phyloP scores from a whole-genome alignment of 2,888 invertebrate genomes.

The Sinelater perroti region DNA sequence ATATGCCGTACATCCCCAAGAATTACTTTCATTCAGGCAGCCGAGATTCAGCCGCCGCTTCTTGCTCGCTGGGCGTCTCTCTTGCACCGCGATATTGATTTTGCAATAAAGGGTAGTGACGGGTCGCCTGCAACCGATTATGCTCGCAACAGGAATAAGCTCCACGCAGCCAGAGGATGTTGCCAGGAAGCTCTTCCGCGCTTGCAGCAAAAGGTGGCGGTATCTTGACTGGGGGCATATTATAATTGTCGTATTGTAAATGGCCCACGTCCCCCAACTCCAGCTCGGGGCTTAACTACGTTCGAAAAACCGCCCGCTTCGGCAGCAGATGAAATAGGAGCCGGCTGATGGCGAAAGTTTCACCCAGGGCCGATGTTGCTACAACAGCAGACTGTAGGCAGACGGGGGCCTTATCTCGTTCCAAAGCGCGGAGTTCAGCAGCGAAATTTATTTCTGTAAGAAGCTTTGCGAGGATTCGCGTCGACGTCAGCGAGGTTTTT shows the following conservation, averaged over 20 bases:
- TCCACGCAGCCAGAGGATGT: neutral
- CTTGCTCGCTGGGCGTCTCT: neutral
- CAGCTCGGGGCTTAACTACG: too few species aligned
- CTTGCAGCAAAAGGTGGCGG: too few species aligned
- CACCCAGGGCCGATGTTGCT: too few species aligned
- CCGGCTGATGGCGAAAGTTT: too few species aligned
- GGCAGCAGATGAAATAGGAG: too few species aligned
- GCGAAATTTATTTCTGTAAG: slow-evolving; percentile 24
- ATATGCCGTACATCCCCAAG: too few species aligned
- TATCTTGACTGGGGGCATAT: too few species aligned
- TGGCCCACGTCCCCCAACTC: too few species aligned
- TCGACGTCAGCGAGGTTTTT: slow-evolving; percentile 24
- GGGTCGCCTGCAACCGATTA: neutral
- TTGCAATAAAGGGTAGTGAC: slow-evolving; percentile 16
- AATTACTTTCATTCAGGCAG: too few species aligned
- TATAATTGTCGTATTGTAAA: too few species aligned
- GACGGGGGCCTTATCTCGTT: neutral
- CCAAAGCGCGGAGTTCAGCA: too few species aligned
- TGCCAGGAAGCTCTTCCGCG: neutral
- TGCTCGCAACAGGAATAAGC: neutral
- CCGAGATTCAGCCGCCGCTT: neutral
- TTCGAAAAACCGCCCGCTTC: too few species aligned
- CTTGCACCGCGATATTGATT: slow-evolving; percentile 17
- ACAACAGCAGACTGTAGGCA: neutral
- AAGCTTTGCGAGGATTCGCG: slow-evolving; percentile 18